Conservation (phyloP, 35 echinoderm and acorn worm species). For the Patiria miniata region DNA sequence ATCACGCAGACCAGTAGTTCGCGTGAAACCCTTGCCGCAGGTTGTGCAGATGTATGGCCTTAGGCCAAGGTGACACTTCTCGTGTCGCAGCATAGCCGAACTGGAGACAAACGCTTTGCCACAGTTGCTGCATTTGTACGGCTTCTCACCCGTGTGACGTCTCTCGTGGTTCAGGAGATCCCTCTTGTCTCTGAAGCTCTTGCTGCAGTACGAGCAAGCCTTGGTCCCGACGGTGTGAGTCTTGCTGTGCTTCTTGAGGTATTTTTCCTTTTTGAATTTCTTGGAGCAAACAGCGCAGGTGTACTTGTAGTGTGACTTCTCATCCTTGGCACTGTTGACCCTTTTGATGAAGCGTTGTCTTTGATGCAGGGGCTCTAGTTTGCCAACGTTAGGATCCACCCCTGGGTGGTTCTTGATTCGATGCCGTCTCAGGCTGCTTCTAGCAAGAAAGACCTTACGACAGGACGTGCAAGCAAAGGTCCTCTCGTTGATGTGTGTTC, state of each 20-base stretch:
- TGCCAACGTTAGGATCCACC: conserved; percentile 10
- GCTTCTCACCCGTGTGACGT: conserved; percentile 38
- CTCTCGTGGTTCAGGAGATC: conserved; percentile 35
- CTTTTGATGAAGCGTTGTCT: neutral
- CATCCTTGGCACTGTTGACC: neutral
- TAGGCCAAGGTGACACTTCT: conserved; percentile 53
- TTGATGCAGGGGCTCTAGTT: neutral
- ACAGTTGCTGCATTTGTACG: conserved; percentile 45
- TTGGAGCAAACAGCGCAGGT: neutral
- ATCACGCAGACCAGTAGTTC: conserved; percentile 37
- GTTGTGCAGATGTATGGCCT: conserved; percentile 36
- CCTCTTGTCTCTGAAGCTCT: conserved; percentile 36
- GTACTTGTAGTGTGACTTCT: conserved; percentile 8
- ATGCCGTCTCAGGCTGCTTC: conserved; percentile 14
- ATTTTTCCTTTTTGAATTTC: conserved; percentile 9
- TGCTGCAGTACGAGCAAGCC: conserved; percentile 37
- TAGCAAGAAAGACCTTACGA: neutral
- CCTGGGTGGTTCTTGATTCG: conserved; percentile 4
- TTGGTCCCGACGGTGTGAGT: neutral
- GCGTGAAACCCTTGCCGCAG: conserved; percentile 44
- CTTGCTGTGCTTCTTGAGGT: conserved; percentile 1
- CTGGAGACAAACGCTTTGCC: conserved; percentile 41
- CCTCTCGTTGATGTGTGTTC: conserved; percentile 41
- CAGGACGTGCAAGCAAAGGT: conserved; percentile 27
- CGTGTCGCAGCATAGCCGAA: conserved; percentile 40